These are phyloP conservation scores for Drosophila kambysellisi DNA, from an alignment of 2,888 invertebrate species.

Conservation along the genomic window DNA sequence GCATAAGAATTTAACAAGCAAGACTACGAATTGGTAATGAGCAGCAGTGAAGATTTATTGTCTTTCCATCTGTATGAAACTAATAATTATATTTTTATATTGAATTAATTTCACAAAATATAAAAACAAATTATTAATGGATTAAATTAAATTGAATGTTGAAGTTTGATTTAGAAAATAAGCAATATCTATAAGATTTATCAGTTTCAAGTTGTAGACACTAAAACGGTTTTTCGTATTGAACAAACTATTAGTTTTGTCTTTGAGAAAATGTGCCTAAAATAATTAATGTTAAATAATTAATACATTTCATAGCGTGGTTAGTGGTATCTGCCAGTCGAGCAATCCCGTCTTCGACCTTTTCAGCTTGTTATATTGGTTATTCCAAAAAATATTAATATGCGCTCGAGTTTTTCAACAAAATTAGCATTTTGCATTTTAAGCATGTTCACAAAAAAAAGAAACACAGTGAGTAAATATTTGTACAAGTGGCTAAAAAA, in stretches of 20 bases:
- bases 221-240: background rate
- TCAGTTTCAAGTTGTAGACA: background rate
- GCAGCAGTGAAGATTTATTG: background rate
- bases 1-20: background rate
- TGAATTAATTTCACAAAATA: background rate
- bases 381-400: background rate
- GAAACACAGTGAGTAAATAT: background rate
- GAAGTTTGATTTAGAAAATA: background rate
- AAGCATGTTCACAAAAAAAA: background rate
- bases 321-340: background rate
- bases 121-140: background rate
- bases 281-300: background rate
- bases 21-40: background rate
- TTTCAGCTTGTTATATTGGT: background rate
- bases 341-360: background rate
- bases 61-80: background rate
- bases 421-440: background rate
- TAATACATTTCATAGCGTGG: background rate
- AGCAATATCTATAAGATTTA: background rate
- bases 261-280: background rate
- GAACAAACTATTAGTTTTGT: background rate
- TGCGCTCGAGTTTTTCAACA: slow-evolving; percentile 1
- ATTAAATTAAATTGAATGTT: background rate
- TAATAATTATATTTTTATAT: no score
- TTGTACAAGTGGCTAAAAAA: background rate